These are phyloP conservation scores for Acropternis orthonyx DNA, from an alignment of 2,797 vertebrate genomes.

Conservation along the genomic window DNA sequence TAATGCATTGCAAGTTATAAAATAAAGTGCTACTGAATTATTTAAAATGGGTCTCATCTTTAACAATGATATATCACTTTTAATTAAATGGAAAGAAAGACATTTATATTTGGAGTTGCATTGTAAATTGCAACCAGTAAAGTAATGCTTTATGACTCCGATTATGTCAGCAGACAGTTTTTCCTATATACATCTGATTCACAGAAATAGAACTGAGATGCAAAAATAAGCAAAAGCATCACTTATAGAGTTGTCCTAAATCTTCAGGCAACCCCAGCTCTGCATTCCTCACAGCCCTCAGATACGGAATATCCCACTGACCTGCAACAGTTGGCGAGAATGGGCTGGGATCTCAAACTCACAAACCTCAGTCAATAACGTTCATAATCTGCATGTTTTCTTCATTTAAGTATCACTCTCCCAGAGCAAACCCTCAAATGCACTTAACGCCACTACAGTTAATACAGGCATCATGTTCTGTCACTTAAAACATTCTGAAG, in stretches of 20 bases:
- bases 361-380: neutral
- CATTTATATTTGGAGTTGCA: neutral
- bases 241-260: neutral
- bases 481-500: neutral
- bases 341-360: neutral
- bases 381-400: neutral
- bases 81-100: slow-evolving; percentile 51
- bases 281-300: neutral
- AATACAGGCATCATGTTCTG: neutral
- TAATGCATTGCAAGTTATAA: slow-evolving; percentile 78
- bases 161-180: slow-evolving; percentile 52
- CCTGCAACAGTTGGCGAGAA: neutral
- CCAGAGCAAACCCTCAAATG: neutral
- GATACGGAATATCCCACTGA: neutral
- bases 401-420: neutral
- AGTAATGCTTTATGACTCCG: slow-evolving; percentile 29
- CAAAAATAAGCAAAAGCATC: slow-evolving; percentile 26
- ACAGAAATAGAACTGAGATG: slow-evolving; percentile 68
- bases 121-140: slow-evolving; percentile 37
- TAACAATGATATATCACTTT: slow-evolving; percentile 76
- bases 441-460: neutral
- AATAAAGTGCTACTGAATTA: slow-evolving; percentile 83
- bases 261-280: neutral
- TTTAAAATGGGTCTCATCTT: slow-evolving; percentile 80
- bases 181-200: slow-evolving; percentile 67